Conservation (phyloP, 2,797 vertebrate genomes). For the Karalla daura region DNA sequence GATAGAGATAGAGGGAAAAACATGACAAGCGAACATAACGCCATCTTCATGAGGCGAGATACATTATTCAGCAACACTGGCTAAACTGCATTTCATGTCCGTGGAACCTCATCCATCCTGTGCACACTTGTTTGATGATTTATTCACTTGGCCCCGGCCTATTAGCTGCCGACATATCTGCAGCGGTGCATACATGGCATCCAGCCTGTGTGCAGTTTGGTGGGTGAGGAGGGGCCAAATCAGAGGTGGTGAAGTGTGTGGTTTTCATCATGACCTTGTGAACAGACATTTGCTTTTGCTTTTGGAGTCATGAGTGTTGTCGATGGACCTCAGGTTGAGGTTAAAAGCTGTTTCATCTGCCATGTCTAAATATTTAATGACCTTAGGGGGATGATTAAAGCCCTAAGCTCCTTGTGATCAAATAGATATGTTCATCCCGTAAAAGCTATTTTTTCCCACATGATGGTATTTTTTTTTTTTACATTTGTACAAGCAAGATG, state of each 20-base stretch:
- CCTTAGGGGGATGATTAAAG: conserved; percentile 9
- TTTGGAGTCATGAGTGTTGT: conserved; percentile 11
- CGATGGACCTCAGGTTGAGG: conserved; percentile 13
- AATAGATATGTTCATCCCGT: conserved; percentile 11
- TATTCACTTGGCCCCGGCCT: conserved; percentile 41
- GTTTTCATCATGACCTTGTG: conserved; percentile 22
- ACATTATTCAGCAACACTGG: conserved; percentile 52
- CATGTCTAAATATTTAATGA: conserved; percentile 48
- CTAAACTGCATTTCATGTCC: conserved; percentile 54
- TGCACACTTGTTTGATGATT: conserved; percentile 64
- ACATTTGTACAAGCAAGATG: background rate
- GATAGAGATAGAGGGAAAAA: conserved; percentile 20
- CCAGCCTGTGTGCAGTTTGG: background rate
- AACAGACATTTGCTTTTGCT: conserved; percentile 23
- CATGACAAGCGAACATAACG: conserved; percentile 34
- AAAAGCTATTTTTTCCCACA: background rate
- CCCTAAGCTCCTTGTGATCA: conserved; percentile 15
- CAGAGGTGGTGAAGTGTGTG: conserved; percentile 1
- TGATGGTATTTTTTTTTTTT: background rate
- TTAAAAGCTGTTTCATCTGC: conserved; percentile 47
- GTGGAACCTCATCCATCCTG: conserved; percentile 19
- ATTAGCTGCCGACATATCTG: conserved; percentile 43
- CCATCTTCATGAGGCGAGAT: conserved; percentile 39
- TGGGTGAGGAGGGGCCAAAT: too few species aligned
- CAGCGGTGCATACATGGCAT: conserved; percentile 10